phyloP scores from a whole-genome alignment of 1,140 invertebrate species.

The Panagrolaimus sp. region DNA sequence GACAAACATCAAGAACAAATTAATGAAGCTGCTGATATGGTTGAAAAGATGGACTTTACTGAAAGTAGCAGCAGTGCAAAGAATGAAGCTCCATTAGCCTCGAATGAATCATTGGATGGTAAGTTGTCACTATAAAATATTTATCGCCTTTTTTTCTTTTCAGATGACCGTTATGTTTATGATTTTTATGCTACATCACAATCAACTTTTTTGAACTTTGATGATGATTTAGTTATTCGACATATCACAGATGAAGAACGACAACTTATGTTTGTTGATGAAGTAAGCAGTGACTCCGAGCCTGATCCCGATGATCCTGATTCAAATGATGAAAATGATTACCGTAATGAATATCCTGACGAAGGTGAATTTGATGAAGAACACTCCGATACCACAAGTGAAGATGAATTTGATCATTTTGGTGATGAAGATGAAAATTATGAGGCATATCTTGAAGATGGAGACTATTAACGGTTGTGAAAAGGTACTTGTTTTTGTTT shows the following conservation, averaged over 20 bases:
- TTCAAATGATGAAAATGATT: constrained; percentile 8
- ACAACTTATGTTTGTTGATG: neutral
- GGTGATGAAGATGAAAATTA: constrained; percentile 12
- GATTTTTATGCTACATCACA: neutral
- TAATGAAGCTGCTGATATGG: neutral
- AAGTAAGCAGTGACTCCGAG: neutral
- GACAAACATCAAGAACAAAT: neutral
- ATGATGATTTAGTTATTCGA: neutral
- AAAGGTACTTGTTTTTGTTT: too few species aligned
- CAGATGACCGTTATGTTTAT: constrained; percentile 1
- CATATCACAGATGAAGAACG: neutral
- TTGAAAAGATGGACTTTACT: constrained; percentile 8
- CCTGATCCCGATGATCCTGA: neutral
- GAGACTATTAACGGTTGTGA: too few species aligned
- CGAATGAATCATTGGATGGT: constrained; percentile 2
- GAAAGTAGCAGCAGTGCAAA: neutral
- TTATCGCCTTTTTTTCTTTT: neutral
- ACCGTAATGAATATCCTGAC: neutral
- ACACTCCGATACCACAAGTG: neutral
- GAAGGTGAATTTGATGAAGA: neutral
- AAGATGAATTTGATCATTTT: constrained; percentile 11
- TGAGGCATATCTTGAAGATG: neutral
- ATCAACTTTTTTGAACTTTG: neutral
- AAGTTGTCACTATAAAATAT: neutral
- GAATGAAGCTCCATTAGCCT: neutral